A percentile compares a stretch with the other conserved stretches of the same genome.
These are phyloP conservation scores for Bradypodion ventrale DNA, from an alignment of 2,797 vertebrate genomes.

Conservation along the genomic window DNA sequence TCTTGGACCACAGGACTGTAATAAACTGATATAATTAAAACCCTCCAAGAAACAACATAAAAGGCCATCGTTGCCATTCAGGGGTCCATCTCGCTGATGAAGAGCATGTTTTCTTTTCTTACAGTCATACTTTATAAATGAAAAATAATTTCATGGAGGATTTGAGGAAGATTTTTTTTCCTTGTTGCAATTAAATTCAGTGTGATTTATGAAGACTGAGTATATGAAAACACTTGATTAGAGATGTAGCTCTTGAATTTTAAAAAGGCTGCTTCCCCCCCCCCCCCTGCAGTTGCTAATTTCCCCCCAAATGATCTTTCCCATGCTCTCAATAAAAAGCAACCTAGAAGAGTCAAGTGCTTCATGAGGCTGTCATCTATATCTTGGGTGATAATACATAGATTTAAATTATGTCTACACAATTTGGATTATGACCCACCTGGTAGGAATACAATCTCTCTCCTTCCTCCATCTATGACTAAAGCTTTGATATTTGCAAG, in stretches of 20 bases:
- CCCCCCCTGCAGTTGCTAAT: not conserved
- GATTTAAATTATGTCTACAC: too few relatives aligned
- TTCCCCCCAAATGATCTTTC: constrained; percentile 8
- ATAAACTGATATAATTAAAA: not conserved
- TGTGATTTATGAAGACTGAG: constrained; percentile 6
- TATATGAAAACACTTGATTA: constrained; percentile 22
- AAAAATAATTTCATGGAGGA: not conserved
- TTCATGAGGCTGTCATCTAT: constrained; percentile 5
- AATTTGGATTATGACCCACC: too few relatives aligned
- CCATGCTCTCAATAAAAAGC: not conserved
- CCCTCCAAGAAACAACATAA: not conserved
- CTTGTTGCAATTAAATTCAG: constrained; percentile 24
- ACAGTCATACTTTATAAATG: not conserved
- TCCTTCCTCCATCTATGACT: too few relatives aligned
- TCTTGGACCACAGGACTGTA: not conserved
- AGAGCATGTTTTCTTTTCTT: not conserved
- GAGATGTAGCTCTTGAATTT: constrained; percentile 15
- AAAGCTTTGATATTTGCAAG: too few relatives aligned
- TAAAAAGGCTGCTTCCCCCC: not conserved
- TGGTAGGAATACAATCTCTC: not conserved
- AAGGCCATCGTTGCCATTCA: not conserved
- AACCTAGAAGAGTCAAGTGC: not conserved
- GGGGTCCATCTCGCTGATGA: not conserved
- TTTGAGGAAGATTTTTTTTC: not conserved
- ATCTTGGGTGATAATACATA: not conserved